These are phyloP conservation scores for Tichodroma muraria DNA, from an alignment of 2,113 vertebrate species.

Conservation along the genomic window DNA sequence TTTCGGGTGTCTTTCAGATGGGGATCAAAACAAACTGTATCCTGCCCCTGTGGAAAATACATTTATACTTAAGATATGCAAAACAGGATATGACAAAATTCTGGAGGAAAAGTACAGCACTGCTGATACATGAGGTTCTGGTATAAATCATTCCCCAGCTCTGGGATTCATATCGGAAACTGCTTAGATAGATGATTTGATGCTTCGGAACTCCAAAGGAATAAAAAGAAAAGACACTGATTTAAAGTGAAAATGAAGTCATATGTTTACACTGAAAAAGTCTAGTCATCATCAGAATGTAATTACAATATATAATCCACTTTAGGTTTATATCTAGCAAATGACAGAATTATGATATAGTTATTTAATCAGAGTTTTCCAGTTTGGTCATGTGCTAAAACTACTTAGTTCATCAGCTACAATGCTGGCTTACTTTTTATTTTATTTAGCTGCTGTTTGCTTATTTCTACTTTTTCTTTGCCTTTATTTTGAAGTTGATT, in stretches of 20 bases:
- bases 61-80: conserved; percentile 60
- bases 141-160: conserved; percentile 53
- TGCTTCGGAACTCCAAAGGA: conserved; percentile 22
- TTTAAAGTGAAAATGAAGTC: conserved; percentile 18
- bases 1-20: conserved; percentile 25
- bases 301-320: background rate
- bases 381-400: background rate
- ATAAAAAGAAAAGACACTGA: conserved; percentile 10
- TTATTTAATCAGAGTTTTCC: background rate
- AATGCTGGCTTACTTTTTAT: background rate
- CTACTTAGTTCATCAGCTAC: background rate
- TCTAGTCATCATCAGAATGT: background rate
- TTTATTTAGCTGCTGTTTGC: background rate
- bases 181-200: conserved; percentile 18
- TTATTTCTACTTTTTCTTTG: background rate
- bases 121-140: conserved; percentile 47
- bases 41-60: conserved; percentile 58
- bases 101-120: conserved; percentile 24
- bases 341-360: background rate
- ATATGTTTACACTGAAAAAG: conserved; percentile 3
- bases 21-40: conserved; percentile 45
- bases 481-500: background rate
- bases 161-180: conserved; percentile 45
- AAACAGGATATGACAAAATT: conserved; percentile 64
- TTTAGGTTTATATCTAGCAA: background rate